Percentiles rank a stretch among this genome's conserved stretches.
Conservation (phyloP, 2,888 invertebrate species). For the Pyralis farinalis region DNA sequence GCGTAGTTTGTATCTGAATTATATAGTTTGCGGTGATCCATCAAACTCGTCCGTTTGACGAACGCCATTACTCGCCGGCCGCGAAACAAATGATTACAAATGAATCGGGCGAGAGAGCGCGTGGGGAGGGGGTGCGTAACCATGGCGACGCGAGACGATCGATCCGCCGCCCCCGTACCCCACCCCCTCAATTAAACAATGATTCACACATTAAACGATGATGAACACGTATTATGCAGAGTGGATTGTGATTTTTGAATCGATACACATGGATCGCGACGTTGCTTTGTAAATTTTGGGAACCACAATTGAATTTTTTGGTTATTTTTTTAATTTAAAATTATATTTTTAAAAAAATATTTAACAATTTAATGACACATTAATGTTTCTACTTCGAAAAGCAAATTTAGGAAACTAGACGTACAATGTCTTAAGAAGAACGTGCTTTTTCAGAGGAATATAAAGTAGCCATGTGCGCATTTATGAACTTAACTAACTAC, state of each 20-base stretch:
- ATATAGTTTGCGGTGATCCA: constrained; percentile 45
- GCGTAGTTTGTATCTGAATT: constrained; percentile 10
- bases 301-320: no score
- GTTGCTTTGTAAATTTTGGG: no score
- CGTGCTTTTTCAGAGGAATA: no score
- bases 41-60: constrained; percentile 69
- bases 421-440: no score
- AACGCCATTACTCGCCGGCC: constrained; percentile 67
- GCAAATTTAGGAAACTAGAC: no score
- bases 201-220: constrained; percentile 68
- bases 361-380: no score
- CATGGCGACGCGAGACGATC: constrained; percentile 74
- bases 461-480: no score
- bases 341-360: no score
- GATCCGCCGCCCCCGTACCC: constrained; percentile 50
- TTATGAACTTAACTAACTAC: no score
- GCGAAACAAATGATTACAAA: constrained; percentile 81
- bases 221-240: constrained; percentile 46
- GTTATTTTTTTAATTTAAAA: no score
- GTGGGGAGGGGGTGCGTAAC: constrained; percentile 44
- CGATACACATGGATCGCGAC: constrained; percentile 5
- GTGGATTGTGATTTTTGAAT: constrained; percentile 21
- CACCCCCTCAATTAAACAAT: constrained; percentile 72
- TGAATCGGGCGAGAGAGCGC: constrained; percentile 56
- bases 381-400: no score